phyloP scores from a whole-genome alignment of 2,797 vertebrate genomes.

The Ctenopoma kingsleyae region DNA sequence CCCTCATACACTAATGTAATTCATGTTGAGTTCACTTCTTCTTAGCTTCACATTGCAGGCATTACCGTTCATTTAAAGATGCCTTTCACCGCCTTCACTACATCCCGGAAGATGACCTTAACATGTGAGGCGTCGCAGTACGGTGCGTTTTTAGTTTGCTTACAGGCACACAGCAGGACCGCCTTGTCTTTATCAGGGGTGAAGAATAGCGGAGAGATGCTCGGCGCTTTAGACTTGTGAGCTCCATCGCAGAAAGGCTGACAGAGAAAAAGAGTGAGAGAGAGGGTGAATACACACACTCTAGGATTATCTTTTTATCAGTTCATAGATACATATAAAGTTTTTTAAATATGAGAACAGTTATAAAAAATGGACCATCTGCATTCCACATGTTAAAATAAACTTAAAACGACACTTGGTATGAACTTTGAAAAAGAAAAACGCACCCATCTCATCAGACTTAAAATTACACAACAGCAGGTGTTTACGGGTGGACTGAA shows the following conservation, averaged over 20 bases:
- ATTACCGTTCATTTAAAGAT: constrained; percentile 60
- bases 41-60: not conserved
- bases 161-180: constrained; percentile 87
- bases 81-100: constrained; percentile 64
- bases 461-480: not conserved
- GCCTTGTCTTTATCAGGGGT: constrained; percentile 65
- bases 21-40: not conserved
- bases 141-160: constrained; percentile 83
- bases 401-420: not conserved
- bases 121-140: constrained; percentile 89
- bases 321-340: too few relatives aligned
- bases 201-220: constrained; percentile 85
- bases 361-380: not conserved
- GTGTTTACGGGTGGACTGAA: not conserved
- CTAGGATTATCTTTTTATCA: too few relatives aligned
- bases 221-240: constrained; percentile 80
- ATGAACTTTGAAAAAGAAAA: not conserved
- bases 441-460: not conserved
- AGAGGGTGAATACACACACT: not conserved
- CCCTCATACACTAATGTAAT: not conserved
- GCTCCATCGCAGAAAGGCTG: constrained; percentile 91
- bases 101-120: constrained; percentile 64
- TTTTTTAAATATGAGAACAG: too few relatives aligned
- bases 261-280: not conserved
- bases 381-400: not conserved